Base-by-base conservation (phyloP, 2,888 invertebrate genomes). In the Sinhomidia bicolor region DNA sequence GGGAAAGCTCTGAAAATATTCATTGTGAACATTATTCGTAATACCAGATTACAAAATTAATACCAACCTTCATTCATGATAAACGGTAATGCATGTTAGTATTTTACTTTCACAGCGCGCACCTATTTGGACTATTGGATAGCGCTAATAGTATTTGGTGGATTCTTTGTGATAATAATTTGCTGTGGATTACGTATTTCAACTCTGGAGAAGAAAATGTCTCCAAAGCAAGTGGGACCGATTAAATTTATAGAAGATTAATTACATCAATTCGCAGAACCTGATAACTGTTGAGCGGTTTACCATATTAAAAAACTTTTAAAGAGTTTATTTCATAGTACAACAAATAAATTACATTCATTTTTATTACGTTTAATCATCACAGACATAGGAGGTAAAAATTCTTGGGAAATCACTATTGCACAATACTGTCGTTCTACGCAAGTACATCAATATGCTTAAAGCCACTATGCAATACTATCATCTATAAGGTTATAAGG, bases 121-220 rank as follows among this genome's bases (percentile, higher is more conserved):
- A 74, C 74, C 32, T 86, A 80, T 71, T 9, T 60, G 54, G 86
- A 86, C 26, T 86, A 86, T 29, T 86, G 80, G 86, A 60, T 86
- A 7, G 80, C 86, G 0, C 47, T 86, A 5, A 71, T 29, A 3
- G 51, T 80, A 10, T 86, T 86, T 51, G 86, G 86, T 9, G 80
- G 86, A 17, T 86, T 86, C 20, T 86, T 80, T 47, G 54, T 20
- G 0, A 4, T 71, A 0, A 80, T 86, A 1, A 36, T 20, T 57
- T 71, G 36, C n/a, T 80, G 68, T 32, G 86, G 71, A 26, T 17
- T 86, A 23, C 26, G 74, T 3, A 71, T 86, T 44, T 71, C 86
- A 17, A 57, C 36, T 14, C 17, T 60, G 1, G 79, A 79, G n/a
- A 85, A 79, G 41, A 79, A 57, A 41, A 79, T 32, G n/a, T 2